Evolutionary conservation across 2,888 invertebrate species (phyloP), one percentile per base, ranked within the genome.

Genomic region (Sarcophaga carnaria): DNA sequence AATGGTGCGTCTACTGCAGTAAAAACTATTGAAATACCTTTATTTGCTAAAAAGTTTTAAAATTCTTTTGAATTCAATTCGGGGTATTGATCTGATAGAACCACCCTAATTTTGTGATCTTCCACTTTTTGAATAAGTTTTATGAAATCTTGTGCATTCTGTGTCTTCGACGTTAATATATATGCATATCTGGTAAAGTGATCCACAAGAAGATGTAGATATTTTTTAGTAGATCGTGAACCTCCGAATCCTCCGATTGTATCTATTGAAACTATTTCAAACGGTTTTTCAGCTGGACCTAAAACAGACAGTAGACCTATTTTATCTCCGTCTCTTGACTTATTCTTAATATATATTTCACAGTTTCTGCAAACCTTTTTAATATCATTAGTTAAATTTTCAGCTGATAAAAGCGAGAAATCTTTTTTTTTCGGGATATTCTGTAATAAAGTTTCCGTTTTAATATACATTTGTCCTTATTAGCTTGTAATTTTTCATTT

Each of bases 231-330:
- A n/a, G 91, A 91, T 45, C 90, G 72, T 67, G 88, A 88, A 67
- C 91, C 90, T 45, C 90, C 90, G 88, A 91, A 91, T 22, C 90
- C 90, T 27, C 91, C 90, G 22, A 91, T 89, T 11, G 90, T 90
- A 76, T 91, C 91, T 83, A 91, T 90, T 3, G 90, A 91, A 17
- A 90, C 80, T 63, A 91, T 91, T 81, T 91, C 89, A 81, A 90
- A 91, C 4, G 89, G 90, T 59, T 67, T 80, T 80, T 59, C 79
- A 22, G 88, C 88, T 63, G 89, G 86, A 14, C 85, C 88, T 49
- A 88, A 78, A n/a, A 87, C 80, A 12, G 86, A 89, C 83, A 89
- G 71, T 11, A 86, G 25, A 17, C 87, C 88, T 27, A 62, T 72
- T 69, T 86, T 88, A 25, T 71, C 54, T 25, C 83, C 79, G 11